Conservation (phyloP, 2,113 vertebrate species). For the Pantherophis guttatus region DNA sequence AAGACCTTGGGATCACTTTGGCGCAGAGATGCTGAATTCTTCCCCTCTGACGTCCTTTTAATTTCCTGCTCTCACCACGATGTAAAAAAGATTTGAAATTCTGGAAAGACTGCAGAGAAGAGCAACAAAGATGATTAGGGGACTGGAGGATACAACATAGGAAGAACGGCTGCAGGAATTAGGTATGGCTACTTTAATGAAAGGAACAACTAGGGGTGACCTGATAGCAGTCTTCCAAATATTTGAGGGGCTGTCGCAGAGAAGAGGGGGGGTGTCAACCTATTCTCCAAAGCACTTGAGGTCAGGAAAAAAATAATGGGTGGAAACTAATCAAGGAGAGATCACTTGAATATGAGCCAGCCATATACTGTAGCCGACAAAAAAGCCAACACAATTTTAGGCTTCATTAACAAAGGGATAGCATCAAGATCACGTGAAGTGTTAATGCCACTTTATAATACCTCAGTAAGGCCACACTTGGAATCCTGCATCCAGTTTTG, state of each 20-base stretch:
- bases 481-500: too few species aligned
- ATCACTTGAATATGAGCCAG: neutral
- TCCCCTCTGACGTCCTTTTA: neutral
- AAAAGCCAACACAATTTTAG: too few species aligned
- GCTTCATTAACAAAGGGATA: too few species aligned
- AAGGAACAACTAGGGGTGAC: neutral
- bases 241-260: neutral
- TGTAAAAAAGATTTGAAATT: neutral
- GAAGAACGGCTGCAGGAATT: neutral
- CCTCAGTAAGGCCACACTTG: too few species aligned
- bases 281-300: neutral
- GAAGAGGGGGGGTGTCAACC: neutral
- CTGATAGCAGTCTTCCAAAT: neutral
- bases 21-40: too few species aligned
- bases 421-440: too few species aligned
- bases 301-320: neutral
- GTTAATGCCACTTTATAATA: too few species aligned
- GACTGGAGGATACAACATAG: neutral
- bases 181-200: neutral
- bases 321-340: neutral
- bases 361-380: too few species aligned
- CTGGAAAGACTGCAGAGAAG: neutral
- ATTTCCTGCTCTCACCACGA: neutral
- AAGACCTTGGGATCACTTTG: neutral
- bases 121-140: neutral